Conservation (phyloP, 2,888 invertebrate species). For the Drosophila hamatofila region DNA sequence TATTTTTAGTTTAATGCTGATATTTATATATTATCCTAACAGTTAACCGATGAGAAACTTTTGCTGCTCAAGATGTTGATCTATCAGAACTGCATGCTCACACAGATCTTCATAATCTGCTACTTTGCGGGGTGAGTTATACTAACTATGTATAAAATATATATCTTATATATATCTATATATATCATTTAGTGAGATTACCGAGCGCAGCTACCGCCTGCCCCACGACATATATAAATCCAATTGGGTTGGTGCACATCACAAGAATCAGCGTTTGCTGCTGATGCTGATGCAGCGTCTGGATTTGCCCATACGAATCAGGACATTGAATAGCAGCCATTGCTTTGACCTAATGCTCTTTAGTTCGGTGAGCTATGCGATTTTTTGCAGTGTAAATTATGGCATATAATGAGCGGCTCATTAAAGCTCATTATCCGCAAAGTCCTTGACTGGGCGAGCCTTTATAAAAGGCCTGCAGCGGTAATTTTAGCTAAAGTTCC, state of each 20-base stretch:
- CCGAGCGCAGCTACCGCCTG: constrained; percentile 59
- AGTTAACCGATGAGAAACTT: constrained; percentile 55
- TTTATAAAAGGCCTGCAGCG: constrained; percentile 28
- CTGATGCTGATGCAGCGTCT: constrained; percentile 68
- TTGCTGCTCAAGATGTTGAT: constrained; percentile 53
- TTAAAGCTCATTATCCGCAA: constrained; percentile 48
- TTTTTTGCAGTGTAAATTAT: constrained; percentile 40
- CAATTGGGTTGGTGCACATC: constrained; percentile 66
- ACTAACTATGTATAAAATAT: neutral
- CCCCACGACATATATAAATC: constrained; percentile 61
- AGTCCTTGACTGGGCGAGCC: constrained; percentile 9
- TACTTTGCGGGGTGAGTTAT: constrained; percentile 66
- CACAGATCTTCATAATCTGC: constrained; percentile 73
- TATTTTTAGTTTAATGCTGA: too few species aligned
- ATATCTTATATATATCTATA: neutral
- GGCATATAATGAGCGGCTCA: constrained; percentile 38
- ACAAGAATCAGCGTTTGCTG: constrained; percentile 55
- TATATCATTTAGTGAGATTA: constrained; percentile 51
- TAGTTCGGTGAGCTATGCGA: constrained; percentile 60
- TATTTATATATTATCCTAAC: neutral
- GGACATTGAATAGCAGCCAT: constrained; percentile 62
- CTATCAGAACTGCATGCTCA: constrained; percentile 70
- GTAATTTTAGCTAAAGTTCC: neutral
- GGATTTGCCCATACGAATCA: constrained; percentile 52
- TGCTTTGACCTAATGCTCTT: constrained; percentile 69